Conservation (phyloP, 2,888 invertebrate genomes). For the Cylindroiulus punctatus region DNA sequence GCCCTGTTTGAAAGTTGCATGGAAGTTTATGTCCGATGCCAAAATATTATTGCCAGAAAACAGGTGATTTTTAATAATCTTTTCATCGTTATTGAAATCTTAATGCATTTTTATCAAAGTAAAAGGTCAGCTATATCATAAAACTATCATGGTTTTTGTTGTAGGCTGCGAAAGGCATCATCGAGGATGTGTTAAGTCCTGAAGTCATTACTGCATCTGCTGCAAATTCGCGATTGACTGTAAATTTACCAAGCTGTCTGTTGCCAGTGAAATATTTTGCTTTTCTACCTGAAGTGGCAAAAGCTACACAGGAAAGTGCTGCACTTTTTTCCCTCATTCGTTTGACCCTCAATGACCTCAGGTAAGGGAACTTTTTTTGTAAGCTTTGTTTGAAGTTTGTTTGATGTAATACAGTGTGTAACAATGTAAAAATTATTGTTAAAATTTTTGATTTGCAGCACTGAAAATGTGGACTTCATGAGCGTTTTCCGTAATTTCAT, state of each 20-base stretch:
- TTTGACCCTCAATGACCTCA: not conserved
- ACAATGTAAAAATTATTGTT: not conserved
- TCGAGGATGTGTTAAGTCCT: constrained; percentile 53
- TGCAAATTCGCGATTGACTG: not conserved
- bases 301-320: constrained; percentile 31
- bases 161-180: constrained; percentile 59
- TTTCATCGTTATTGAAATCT: not conserved
- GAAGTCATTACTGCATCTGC: not conserved
- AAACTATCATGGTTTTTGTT: not conserved
- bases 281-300: constrained; percentile 50
- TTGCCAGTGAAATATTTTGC: constrained; percentile 58
- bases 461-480: constrained; percentile 2
- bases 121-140: not conserved
- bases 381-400: not conserved
- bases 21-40: constrained; percentile 75
- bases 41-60: constrained; percentile 64
- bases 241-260: constrained; percentile 15
- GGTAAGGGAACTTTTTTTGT: not conserved
- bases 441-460: not conserved
- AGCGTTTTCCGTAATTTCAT: constrained; percentile 7
- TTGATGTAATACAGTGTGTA: no score
- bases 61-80: constrained; percentile 59
- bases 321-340: constrained; percentile 42
- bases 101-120: not conserved
- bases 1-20: constrained; percentile 72